phyloP scores from a whole-genome alignment of 2,113 vertebrate genomes.

The Austrofundulus limnaeus region DNA sequence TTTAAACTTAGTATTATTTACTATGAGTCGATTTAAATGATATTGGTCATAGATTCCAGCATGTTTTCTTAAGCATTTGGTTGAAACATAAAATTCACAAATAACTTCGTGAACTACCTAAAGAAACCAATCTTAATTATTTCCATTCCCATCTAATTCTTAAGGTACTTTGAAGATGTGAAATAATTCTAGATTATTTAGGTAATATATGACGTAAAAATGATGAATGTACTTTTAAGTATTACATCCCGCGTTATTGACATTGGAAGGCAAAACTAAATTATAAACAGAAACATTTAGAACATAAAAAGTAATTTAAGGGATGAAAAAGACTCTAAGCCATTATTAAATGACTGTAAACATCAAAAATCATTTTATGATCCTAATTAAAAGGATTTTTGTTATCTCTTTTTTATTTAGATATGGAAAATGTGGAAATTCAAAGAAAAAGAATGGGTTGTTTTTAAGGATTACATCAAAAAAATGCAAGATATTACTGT shows the following conservation, averaged over 20 bases:
- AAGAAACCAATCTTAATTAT: constrained; percentile 1
- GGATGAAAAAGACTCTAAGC: not conserved
- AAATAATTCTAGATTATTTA: too few relatives aligned
- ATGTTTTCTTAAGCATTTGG: constrained; percentile 1
- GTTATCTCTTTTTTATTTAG: not conserved
- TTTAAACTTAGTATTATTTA: constrained; percentile 22
- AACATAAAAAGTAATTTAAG: not conserved
- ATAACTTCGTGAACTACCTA: not conserved
- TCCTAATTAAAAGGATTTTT: too few relatives aligned
- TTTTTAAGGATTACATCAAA: too few relatives aligned
- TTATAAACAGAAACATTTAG: not conserved
- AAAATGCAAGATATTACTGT: too few relatives aligned
- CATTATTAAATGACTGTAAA: not conserved
- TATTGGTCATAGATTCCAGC: constrained; percentile 17
- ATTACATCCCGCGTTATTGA: constrained; percentile 7
- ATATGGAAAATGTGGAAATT: not conserved
- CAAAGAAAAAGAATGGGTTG: not conserved
- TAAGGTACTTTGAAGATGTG: too few relatives aligned
- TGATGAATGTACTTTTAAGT: constrained; percentile 20
- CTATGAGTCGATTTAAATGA: constrained; percentile 13
- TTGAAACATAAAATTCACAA: not conserved
- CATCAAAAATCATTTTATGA: too few relatives aligned
- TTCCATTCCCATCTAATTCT: constrained; percentile 11
- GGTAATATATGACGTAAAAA: constrained; percentile 26
- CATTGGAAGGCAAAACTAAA: constrained; percentile 29